Evolutionary conservation across 2,113 vertebrate species (phyloP), one percentile per base, ranked within the genome.

Genomic region (Chaetodon auriga): DNA sequence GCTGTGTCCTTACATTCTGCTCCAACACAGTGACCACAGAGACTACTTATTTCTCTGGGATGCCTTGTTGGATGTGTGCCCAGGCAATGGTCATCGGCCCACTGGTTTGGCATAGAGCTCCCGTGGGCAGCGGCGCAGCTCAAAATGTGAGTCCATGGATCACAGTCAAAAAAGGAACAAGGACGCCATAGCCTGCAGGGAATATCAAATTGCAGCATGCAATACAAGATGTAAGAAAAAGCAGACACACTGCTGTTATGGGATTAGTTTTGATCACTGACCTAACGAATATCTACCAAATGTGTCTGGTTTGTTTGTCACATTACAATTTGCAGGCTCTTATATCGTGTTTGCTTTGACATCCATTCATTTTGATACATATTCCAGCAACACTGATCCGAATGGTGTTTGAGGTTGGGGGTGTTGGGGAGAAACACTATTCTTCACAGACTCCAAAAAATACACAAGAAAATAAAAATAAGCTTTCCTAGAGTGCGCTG

Each of bases 1-100:
- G 68, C 78, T 55, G 81, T 82, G 84, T 87, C 82, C 83, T 89
- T 85, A 82, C 66, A 79, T 86, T 72, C 58, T 15, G 68, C 72
- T 89, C 68, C 76, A 46, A 43, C 78, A 82, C 88, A 82, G 74
- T 48, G 78, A 73, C 83, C 75, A 51, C 61, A 61, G 88, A 84
- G 89, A 71, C 81, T 65, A 71, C 86, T 90, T 71, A 84, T 88
- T 91, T 87, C 90, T 84, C 82, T 5, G 57, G 80, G 89, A 88
- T 75, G 89, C 81, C 88, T 80, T 73, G 86, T 90, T 93, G 93
- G 93, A 90, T 2, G 57, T 1, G 53, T 57, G 89, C 93, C 93
- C 90, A 81, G 91, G 63, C 80, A 81, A 82, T 68, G 87, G 92
- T 89, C 89, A 89, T 62, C 65, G 78, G 84, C 90, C 91, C 88